Conservation (phyloP, 2,113 vertebrate species). For the Etheostoma cragini region DNA sequence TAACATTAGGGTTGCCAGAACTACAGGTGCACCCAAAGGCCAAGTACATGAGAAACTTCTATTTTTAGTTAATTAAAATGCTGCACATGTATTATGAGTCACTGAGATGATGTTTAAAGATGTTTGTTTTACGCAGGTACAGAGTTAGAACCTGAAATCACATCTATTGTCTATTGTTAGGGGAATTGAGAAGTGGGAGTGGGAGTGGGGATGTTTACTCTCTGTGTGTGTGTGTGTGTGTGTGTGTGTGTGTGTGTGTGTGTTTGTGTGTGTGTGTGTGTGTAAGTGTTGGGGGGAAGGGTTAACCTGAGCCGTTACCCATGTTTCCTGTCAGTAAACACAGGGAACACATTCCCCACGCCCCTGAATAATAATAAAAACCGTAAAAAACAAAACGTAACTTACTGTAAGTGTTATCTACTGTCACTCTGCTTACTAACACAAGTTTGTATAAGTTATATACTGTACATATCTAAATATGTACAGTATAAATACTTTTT, state of each 20-base stretch:
- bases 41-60: background rate
- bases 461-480: background rate
- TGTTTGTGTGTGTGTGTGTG: background rate
- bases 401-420: too few relatives aligned
- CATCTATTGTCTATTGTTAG: conserved; percentile 63
- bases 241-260: conserved; percentile 3
- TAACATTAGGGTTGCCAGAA: background rate
- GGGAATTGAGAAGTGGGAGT: too few relatives aligned
- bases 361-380: background rate
- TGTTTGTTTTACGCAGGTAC: conserved; percentile 43
- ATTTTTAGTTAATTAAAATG: conserved; percentile 32
- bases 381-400: background rate
- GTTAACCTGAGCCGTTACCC: conserved; percentile 44
- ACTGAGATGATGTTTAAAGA: conserved; percentile 42
- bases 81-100: conserved; percentile 8
- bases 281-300: background rate
- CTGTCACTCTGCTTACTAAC: background rate
- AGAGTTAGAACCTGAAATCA: conserved; percentile 34
- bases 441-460: background rate
- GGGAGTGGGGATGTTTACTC: conserved; percentile 45
- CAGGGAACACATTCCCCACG: background rate
- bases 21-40: background rate
- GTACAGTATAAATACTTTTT: background rate
- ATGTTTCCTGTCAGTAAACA: conserved; percentile 53
- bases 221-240: conserved; percentile 13